Percentiles rank a stretch among this genome's conserved stretches.
phyloP scores from a whole-genome alignment of 2,113 vertebrate genomes.

The Tricholaema leucomelas region DNA sequence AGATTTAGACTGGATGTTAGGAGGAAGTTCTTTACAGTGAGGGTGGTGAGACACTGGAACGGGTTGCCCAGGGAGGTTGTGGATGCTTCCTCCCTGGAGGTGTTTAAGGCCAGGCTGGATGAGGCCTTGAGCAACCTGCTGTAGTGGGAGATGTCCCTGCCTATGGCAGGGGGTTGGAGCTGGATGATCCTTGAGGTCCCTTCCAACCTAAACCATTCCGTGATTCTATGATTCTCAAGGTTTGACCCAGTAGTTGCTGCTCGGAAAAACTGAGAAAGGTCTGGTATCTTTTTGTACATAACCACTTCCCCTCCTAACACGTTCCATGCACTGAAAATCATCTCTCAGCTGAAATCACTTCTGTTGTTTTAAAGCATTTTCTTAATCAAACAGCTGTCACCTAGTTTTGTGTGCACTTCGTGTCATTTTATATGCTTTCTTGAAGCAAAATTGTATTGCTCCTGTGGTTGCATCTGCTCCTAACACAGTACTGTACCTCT shows the following conservation, averaged over 20 bases:
- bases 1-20: too few species aligned
- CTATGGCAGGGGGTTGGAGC: too few species aligned
- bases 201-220: too few species aligned
- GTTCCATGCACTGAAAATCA: not conserved
- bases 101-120: too few species aligned
- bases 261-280: not conserved
- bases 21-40: too few species aligned
- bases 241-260: not conserved
- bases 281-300: not conserved
- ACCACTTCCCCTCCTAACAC: not conserved
- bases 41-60: too few species aligned
- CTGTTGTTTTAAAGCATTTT: not conserved
- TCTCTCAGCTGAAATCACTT: not conserved
- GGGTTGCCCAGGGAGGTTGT: too few species aligned
- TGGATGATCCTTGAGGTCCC: too few species aligned
- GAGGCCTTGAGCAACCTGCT: too few species aligned
- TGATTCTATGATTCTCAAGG: too few species aligned
- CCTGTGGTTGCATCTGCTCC: conserved; percentile 11
- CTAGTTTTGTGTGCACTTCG: not conserved
- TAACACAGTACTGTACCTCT: rapidly evolving
- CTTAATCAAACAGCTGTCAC: not conserved
- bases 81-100: too few species aligned
- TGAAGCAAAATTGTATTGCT: not conserved
- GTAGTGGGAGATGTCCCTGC: too few species aligned
- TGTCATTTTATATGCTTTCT: not conserved